Conservation (phyloP, 1,140 invertebrate species). For the Trialeurodes vaporariorum region DNA sequence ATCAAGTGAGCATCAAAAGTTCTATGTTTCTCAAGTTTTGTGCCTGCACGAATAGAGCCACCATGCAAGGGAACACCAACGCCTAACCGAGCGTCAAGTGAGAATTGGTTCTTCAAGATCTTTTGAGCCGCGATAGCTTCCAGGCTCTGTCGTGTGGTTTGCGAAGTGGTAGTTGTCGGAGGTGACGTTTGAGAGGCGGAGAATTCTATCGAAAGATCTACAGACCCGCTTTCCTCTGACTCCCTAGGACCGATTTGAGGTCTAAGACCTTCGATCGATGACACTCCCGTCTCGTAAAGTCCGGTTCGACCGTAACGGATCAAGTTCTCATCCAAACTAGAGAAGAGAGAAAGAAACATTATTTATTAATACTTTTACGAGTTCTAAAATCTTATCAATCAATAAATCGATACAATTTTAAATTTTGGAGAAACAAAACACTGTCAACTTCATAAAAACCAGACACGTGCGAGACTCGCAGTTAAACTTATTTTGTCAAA, state of each 20-base stretch:
- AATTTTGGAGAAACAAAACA: too few relatives aligned
- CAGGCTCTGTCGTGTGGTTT: neutral
- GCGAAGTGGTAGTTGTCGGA: conserved; percentile 19
- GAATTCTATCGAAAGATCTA: conserved; percentile 16
- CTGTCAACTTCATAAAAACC: too few relatives aligned
- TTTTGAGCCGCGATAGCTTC: neutral
- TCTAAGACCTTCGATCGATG: conserved; percentile 19
- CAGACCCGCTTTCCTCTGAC: conserved; percentile 19
- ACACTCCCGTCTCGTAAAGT: conserved; percentile 12
- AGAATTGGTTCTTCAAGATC: neutral
- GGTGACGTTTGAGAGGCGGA: conserved; percentile 9
- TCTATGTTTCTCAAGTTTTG: neutral
- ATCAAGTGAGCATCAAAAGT: neutral
- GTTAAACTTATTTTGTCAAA: too few relatives aligned
- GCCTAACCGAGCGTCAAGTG: neutral
- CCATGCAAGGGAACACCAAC: neutral
- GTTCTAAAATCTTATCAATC: too few relatives aligned
- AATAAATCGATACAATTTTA: too few relatives aligned
- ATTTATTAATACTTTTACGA: too few relatives aligned
- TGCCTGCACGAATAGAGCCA: too few relatives aligned
- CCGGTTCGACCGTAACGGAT: conserved; percentile 26
- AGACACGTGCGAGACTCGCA: too few relatives aligned
- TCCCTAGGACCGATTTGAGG: neutral
- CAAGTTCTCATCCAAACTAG: conserved; percentile 46
- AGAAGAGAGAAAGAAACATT: conserved; percentile 17